These are phyloP conservation scores for Trisateles emortualis DNA, from an alignment of 2,888 invertebrate species.

Conservation along the genomic window DNA sequence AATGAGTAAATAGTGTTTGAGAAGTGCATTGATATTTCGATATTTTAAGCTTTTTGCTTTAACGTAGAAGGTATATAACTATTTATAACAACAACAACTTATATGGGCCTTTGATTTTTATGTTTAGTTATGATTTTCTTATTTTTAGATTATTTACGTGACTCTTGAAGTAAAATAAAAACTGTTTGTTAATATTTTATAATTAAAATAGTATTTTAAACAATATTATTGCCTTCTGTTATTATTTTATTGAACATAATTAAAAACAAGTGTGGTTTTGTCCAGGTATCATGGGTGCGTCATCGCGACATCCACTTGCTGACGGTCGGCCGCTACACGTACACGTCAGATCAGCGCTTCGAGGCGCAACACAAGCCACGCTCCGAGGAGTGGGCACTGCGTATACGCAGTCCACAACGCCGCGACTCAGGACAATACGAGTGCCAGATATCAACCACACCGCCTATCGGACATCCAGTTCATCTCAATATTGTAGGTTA, in stretches of 20 bases:
- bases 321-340: conserved; percentile 96
- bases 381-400: conserved; percentile 95
- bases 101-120: too few species aligned
- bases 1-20: neutral
- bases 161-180: too few species aligned
- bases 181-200: too few species aligned
- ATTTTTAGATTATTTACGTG: too few species aligned
- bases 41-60: neutral
- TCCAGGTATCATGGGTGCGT: conserved; percentile 96
- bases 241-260: neutral
- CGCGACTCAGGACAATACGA: conserved; percentile 96
- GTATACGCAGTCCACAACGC: conserved; percentile 89
- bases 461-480: conserved; percentile 94
- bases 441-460: conserved; percentile 96
- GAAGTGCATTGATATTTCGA: too few species aligned
- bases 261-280: conserved; percentile 22
- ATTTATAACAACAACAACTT: too few species aligned
- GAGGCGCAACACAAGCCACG: conserved; percentile 94
- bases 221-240: too few species aligned
- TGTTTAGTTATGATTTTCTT: too few species aligned
- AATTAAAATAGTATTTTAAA: too few species aligned
- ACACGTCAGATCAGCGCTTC: conserved; percentile 93
- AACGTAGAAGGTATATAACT: too few species aligned
- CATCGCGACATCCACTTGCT: conserved; percentile 96
- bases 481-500: conserved; percentile 94